Evolutionary conservation across 2,113 vertebrate genomes (phyloP), one percentile per base, ranked within the genome.

Genomic region (Pycnonotus jocosus): DNA sequence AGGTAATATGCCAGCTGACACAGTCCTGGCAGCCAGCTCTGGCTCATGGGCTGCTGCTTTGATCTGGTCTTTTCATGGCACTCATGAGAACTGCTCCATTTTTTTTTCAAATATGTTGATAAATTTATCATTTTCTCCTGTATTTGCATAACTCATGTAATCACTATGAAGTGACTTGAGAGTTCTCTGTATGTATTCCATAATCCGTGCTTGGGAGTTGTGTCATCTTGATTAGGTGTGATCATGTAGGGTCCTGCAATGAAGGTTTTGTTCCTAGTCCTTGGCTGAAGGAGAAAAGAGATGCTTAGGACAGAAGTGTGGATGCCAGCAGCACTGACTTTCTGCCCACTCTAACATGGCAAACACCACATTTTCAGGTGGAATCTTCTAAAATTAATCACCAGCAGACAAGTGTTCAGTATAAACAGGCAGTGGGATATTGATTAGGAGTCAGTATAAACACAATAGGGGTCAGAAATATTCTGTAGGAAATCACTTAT

Each of bases 151-250:
- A 91, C 58, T 95, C 25, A 0, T 70, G 72, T 90, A 95, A 78
- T 91, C 2, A 0, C 94, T 90, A 6, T 71, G 85, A 86, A 90
- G 92, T 90, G 94, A 81, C 72, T 88, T 30, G 79, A 77, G 81
- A 94, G 82, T 33, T 92, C 85, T 85, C 62, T 83, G 70, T 44
- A 28, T 82, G 78, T 88, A 35, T 88, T 90, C 90, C 58, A 50
- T 70, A 88, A 86, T 83, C 90, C 1, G 66, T 94, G 94, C 95
- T 28, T 88, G 85, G 74, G 94, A 97, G 94, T 86, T 90, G 66
- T 91, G 93, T 94, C 93, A 87, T 73, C 87, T 76, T 95, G 89
- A 95, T 97, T 92, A 95, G 87, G 95, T 95, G 95, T 19, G 89
- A 96, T 61, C 0, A 0, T 20, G 28, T 23, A 80, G 45, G 66